Conservation (phyloP, 92 coral and sea anemone genomes). For the Porites cylindrica region DNA sequence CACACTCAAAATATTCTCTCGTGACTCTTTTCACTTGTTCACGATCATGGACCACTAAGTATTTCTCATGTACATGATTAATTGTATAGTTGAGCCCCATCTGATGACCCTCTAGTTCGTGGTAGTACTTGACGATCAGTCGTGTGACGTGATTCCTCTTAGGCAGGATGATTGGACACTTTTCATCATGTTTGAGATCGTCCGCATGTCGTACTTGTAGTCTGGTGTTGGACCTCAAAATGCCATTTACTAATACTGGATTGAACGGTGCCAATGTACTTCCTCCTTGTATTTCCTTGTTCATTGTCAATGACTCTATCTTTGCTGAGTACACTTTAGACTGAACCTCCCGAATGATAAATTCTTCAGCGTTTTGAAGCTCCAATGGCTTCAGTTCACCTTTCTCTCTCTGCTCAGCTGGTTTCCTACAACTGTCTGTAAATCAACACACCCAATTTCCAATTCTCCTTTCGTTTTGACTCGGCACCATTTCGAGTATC, state of each 20-base stretch:
- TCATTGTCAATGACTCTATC: slow-evolving; percentile 42
- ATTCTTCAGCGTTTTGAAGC: slow-evolving; percentile 56
- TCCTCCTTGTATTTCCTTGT: too few species aligned
- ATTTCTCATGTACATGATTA: too few species aligned
- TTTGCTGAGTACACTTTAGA: slow-evolving; percentile 53
- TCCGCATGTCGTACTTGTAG: slow-evolving; percentile 24
- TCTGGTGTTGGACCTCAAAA: slow-evolving; percentile 61
- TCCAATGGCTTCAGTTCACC: slow-evolving; percentile 35
- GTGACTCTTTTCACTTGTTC: too few species aligned
- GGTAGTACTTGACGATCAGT: too few species aligned
- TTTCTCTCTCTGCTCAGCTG: slow-evolving; percentile 36
- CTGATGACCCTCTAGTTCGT: too few species aligned
- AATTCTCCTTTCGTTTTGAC: slow-evolving; percentile 43
- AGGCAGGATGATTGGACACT: slow-evolving; percentile 44
- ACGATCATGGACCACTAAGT: too few species aligned
- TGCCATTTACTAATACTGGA: slow-evolving; percentile 55
- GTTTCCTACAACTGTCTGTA: too few species aligned
- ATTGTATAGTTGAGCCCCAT: too few species aligned
- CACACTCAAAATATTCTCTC: too few species aligned
- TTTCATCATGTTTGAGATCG: slow-evolving; percentile 48
- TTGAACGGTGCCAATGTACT: slow-evolving; percentile 3
- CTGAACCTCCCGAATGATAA: slow-evolving; percentile 63
- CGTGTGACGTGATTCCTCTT: too few species aligned
- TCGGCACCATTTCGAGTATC: slow-evolving; percentile 74
- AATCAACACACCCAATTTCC: slow-evolving; percentile 52